Conservation (phyloP, 2,797 vertebrate species). For the Siniperca undulata region DNA sequence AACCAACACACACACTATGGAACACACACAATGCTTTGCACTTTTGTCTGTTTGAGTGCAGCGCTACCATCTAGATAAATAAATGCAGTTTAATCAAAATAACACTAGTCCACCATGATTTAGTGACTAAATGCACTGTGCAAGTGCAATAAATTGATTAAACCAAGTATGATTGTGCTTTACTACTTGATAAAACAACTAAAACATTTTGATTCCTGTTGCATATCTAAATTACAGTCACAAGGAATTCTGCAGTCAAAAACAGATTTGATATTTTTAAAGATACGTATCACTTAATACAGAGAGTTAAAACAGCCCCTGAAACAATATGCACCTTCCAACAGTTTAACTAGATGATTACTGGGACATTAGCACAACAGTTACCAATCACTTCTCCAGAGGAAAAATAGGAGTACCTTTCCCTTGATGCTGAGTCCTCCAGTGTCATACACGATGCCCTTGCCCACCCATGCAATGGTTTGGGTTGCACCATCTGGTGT, state of each 20-base stretch:
- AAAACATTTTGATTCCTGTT: not conserved
- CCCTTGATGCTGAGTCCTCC: conserved; percentile 99
- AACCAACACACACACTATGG: not conserved
- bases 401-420: conserved; percentile 85
- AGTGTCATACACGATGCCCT: conserved; percentile 98
- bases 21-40: not conserved
- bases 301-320: not conserved
- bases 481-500: conserved; percentile 95
- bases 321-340: not conserved
- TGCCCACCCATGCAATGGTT: conserved; percentile 98
- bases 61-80: not conserved
- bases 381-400: not conserved
- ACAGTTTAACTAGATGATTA: not conserved
- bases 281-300: not conserved
- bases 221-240: not conserved
- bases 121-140: not conserved
- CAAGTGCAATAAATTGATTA: not conserved
- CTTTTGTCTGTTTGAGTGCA: not conserved
- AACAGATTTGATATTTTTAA: not conserved
- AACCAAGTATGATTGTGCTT: not conserved
- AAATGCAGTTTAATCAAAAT: not conserved
- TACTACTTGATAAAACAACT: not conserved
- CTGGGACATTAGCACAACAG: not conserved
- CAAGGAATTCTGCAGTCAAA: not conserved
- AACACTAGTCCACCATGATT: not conserved